Conservation (phyloP, 1,140 invertebrate species). For the Arctopsyche grandis region DNA sequence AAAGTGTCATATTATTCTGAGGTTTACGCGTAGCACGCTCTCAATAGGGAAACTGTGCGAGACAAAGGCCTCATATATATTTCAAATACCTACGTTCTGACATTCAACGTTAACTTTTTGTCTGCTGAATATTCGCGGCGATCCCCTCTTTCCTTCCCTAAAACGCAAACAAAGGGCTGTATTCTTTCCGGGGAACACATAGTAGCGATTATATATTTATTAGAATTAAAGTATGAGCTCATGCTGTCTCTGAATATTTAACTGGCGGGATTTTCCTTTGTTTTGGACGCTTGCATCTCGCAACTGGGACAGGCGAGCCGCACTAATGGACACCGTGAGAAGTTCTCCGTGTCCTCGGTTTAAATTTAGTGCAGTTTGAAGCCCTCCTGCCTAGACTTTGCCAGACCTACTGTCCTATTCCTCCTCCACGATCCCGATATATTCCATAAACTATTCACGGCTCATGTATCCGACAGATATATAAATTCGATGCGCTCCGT, state of each 20-base stretch:
- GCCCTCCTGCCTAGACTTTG: conserved; percentile 1
- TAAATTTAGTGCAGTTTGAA: conserved; percentile 26
- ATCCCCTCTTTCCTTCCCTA: background rate
- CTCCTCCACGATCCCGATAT: background rate
- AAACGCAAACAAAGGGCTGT: background rate
- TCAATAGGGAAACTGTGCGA: too few relatives aligned
- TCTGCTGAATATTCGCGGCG: background rate
- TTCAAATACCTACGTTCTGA: conserved; percentile 4
- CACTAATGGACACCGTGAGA: conserved; percentile 41
- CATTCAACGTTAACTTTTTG: conserved; percentile 13
- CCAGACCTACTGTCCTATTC: conserved; percentile 2
- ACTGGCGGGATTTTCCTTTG: conserved; percentile 30
- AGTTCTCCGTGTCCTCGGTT: conserved; percentile 12
- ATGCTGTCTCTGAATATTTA: conserved; percentile 32
- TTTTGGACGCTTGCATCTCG: conserved; percentile 21
- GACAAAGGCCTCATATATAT: conserved; percentile 9
- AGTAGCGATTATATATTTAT: conserved; percentile 24
- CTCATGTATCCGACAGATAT: too few relatives aligned
- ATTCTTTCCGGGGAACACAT: background rate
- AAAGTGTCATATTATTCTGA: too few relatives aligned
- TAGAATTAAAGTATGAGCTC: conserved; percentile 27
- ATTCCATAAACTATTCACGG: background rate
- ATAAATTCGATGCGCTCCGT: too few relatives aligned
- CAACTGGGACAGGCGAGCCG: conserved; percentile 18
- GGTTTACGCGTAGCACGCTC: too few relatives aligned